Evolutionary conservation across 2,797 vertebrate genomes (phyloP).

Genomic region (Onychomys torridus): DNA sequence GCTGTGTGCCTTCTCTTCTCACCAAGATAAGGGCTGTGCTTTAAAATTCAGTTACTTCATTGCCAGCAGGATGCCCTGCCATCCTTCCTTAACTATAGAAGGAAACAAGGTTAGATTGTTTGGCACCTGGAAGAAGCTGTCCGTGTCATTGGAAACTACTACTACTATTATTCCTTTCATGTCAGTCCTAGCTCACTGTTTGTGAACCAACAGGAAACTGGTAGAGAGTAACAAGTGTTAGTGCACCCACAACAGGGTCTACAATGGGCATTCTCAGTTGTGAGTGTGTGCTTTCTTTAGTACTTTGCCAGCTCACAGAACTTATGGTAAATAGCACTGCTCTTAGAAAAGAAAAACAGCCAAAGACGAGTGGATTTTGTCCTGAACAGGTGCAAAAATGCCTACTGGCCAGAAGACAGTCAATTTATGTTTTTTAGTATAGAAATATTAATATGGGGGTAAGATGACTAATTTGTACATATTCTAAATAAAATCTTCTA

Average conservation of each 20-base stretch:
- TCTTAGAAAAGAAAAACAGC: conserved; percentile 37
- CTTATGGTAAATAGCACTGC: background rate
- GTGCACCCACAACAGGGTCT: background rate
- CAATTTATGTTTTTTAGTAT: conserved; percentile 43
- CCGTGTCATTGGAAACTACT: conserved; percentile 57
- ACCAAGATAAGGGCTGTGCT: background rate
- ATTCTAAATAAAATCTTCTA: conserved; percentile 33
- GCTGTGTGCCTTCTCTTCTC: background rate
- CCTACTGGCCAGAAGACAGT: background rate
- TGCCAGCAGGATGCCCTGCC: background rate
- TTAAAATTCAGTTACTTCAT: background rate
- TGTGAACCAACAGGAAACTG: conserved; percentile 50
- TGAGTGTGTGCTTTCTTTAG: conserved; percentile 16
- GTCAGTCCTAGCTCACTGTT: background rate
- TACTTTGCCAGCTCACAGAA: conserved; percentile 4
- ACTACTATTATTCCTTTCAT: conserved; percentile 43
- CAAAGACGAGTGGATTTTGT: conserved; percentile 3
- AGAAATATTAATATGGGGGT: background rate
- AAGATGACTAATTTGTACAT: conserved; percentile 47
- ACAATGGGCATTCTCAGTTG: background rate
- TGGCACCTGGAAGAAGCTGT: background rate
- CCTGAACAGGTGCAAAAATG: conserved; percentile 38
- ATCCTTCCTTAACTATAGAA: conserved; percentile 22
- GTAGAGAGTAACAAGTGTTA: conserved; percentile 75
- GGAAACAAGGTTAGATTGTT: conserved; percentile 23